These are phyloP conservation scores for Ciconia stormi DNA, from an alignment of 2,113 vertebrate species.

Conservation along the genomic window DNA sequence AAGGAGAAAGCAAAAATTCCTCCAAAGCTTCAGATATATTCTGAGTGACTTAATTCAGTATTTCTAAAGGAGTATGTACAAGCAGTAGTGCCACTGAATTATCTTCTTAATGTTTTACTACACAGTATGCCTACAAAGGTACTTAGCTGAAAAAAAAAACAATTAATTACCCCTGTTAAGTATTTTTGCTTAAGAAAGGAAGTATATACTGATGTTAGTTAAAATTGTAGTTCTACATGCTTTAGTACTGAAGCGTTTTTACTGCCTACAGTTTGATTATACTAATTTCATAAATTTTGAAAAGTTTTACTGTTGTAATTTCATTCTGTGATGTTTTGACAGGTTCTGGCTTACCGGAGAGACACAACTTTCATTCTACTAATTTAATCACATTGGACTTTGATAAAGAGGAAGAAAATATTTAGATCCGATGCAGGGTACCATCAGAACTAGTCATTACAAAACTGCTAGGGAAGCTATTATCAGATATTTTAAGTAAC, in stretches of 20 bases:
- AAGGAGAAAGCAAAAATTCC: background rate
- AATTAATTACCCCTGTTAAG: background rate
- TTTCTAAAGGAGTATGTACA: background rate
- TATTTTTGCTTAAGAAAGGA: slow-evolving; percentile 3
- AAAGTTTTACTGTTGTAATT: background rate
- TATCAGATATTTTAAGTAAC: background rate
- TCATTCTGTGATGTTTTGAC: background rate
- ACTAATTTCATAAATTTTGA: background rate
- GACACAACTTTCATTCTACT: background rate
- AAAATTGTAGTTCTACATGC: background rate
- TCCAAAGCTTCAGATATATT: background rate
- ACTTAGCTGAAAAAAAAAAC: slow-evolving; percentile 9
- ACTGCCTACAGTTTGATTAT: background rate
- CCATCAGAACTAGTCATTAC: background rate
- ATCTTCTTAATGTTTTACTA: background rate
- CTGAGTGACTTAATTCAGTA: background rate
- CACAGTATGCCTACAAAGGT: background rate
- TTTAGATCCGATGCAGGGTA: background rate
- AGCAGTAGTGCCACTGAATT: background rate
- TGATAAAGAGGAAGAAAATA: background rate
- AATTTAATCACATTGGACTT: background rate
- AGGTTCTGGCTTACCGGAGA: background rate
- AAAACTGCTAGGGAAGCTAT: background rate
- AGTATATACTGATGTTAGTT: background rate
- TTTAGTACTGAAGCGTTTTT: background rate